Conservation (phyloP, 2,113 vertebrate genomes). For the Dasypus novemcinctus region DNA sequence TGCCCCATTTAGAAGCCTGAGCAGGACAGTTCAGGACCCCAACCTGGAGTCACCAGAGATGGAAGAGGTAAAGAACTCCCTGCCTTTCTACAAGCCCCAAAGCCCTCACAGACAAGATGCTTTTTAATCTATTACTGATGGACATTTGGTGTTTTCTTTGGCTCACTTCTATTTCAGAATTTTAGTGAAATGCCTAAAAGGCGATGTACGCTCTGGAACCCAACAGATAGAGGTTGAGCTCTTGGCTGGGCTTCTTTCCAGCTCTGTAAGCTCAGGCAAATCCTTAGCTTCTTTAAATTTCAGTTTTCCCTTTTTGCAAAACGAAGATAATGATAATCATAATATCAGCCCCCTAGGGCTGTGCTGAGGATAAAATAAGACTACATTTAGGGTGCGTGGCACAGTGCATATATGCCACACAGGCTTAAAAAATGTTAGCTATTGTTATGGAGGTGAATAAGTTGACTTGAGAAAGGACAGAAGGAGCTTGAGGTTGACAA, state of each 20-base stretch:
- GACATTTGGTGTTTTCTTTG: not conserved
- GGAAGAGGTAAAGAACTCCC: not conserved
- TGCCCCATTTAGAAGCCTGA: not conserved
- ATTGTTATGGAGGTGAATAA: not conserved
- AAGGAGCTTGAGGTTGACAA: not conserved
- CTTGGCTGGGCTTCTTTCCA: not conserved
- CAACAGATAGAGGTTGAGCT: not conserved
- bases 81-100: not conserved
- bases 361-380: not conserved
- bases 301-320: conserved; percentile 14
- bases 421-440: not conserved
- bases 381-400: not conserved
- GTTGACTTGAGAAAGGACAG: not conserved
- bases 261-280: conserved; percentile 2
- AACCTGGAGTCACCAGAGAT: not conserved
- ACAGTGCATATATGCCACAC: not conserved
- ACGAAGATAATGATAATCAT: not conserved
- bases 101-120: not conserved
- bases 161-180: conserved; percentile 40
- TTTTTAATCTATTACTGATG: not conserved
- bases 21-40: not conserved
- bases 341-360: not conserved
- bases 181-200: conserved; percentile 27
- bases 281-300: conserved; percentile 7
- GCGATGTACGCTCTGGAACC: not conserved